A percentile compares a stretch with the other conserved stretches of the same genome.
Conservation (phyloP, 2,797 vertebrate genomes). For the Chaetophractus vellerosus region DNA sequence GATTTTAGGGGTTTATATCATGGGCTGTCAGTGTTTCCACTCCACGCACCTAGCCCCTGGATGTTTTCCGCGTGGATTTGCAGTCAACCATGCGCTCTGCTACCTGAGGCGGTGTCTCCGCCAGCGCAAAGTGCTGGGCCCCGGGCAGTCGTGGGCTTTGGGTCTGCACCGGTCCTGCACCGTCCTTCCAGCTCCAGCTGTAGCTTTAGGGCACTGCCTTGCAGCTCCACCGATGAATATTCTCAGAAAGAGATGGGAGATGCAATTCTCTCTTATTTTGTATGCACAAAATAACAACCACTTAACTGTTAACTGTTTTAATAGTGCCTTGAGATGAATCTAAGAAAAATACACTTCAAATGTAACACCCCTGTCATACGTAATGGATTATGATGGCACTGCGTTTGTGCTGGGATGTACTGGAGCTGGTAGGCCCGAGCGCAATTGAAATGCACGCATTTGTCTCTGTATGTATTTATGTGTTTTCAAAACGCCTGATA, state of each 20-base stretch:
- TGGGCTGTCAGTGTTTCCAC: rapidly evolving
- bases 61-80: rapidly evolving
- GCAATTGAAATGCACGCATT: background rate
- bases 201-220: rapidly evolving
- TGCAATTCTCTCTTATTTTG: background rate
- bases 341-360: background rate
- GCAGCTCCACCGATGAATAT: background rate
- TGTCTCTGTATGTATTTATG: background rate
- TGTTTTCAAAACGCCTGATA: background rate
- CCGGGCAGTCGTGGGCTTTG: no score
- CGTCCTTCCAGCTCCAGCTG: rapidly evolving
- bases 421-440: rapidly evolving
- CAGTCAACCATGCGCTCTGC: rapidly evolving
- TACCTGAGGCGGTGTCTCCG: rapidly evolving
- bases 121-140: no score
- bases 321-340: conserved; percentile 63
- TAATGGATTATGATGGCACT: rapidly evolving
- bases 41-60: rapidly evolving
- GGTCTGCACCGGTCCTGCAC: background rate
- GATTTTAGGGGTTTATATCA: background rate
- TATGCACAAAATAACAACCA: conserved; percentile 34
- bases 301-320: conserved; percentile 35
- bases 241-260: background rate
- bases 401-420: rapidly evolving
- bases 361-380: background rate